Evolutionary conservation across 2,797 vertebrate species (phyloP).

Genomic region (Rhynchotus rufescens): DNA sequence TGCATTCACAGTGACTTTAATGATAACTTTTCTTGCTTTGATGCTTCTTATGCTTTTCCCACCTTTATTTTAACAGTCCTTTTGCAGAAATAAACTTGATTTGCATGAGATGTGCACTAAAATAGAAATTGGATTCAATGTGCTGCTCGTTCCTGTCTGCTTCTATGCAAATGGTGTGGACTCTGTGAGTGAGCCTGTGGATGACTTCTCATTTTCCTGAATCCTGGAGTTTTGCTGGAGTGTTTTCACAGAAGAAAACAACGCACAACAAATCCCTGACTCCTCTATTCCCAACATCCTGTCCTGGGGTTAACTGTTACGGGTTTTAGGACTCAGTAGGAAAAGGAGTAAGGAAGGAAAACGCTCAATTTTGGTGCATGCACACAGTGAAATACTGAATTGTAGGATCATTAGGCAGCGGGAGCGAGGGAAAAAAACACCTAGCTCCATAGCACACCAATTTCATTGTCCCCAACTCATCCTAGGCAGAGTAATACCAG

Average conservation of each 20-base stretch:
- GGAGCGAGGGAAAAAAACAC: background rate
- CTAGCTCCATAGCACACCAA: background rate
- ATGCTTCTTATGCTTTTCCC: background rate
- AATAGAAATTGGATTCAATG: background rate
- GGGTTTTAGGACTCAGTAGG: background rate
- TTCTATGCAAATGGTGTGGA: background rate
- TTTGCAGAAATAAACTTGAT: background rate
- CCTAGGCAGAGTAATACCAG: conserved; percentile 10
- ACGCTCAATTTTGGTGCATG: background rate
- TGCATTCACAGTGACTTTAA: background rate
- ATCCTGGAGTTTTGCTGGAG: background rate
- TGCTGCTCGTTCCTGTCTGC: background rate
- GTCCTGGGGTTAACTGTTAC: background rate
- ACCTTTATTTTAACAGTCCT: background rate
- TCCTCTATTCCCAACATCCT: background rate
- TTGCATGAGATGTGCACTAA: rapidly evolving
- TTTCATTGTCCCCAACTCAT: conserved; percentile 59
- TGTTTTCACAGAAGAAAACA: background rate
- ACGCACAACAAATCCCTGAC: background rate
- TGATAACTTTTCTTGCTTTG: background rate
- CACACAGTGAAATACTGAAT: background rate
- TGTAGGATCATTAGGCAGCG: background rate
- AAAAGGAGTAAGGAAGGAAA: background rate
- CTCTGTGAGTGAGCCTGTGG: background rate
- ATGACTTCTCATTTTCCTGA: background rate